Evolutionary conservation across 2,113 vertebrate genomes (phyloP).

Genomic region (Ornithorhynchus anatinus): DNA sequence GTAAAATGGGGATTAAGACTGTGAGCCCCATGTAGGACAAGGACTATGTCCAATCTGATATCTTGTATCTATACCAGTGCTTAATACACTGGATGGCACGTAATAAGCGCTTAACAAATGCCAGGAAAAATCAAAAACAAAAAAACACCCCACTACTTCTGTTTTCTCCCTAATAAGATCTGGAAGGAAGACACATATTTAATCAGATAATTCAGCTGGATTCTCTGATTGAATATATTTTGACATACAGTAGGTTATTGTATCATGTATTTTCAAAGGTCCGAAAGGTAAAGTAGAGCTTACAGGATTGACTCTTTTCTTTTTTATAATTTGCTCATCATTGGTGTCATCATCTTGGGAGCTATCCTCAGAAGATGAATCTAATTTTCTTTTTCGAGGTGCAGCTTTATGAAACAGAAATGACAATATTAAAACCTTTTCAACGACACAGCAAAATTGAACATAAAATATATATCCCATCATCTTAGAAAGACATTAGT

Average conservation of each 20-base stretch:
- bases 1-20: no score
- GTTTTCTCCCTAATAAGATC: not conserved
- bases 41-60: no score
- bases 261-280: not conserved
- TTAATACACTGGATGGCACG: no score
- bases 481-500: no score
- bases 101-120: no score
- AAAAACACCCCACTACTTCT: no score
- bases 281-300: slow-evolving; percentile 52
- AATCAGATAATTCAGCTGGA: not conserved
- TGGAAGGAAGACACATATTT: not conserved
- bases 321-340: slow-evolving; percentile 72
- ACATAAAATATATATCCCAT: no score
- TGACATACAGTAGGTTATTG: not conserved
- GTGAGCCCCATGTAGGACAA: no score
- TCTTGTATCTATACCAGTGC: no score
- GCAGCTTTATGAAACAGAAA: slow-evolving; percentile 58
- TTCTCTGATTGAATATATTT: not conserved
- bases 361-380: slow-evolving; percentile 58
- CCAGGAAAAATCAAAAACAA: no score
- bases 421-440: slow-evolving; percentile 5
- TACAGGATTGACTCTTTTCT: slow-evolving; percentile 71
- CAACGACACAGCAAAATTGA: not conserved
- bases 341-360: slow-evolving; percentile 52
- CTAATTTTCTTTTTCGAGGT: slow-evolving; percentile 76